Conservation (phyloP, 2,888 invertebrate genomes). For the Drosophila suboccidentalis region DNA sequence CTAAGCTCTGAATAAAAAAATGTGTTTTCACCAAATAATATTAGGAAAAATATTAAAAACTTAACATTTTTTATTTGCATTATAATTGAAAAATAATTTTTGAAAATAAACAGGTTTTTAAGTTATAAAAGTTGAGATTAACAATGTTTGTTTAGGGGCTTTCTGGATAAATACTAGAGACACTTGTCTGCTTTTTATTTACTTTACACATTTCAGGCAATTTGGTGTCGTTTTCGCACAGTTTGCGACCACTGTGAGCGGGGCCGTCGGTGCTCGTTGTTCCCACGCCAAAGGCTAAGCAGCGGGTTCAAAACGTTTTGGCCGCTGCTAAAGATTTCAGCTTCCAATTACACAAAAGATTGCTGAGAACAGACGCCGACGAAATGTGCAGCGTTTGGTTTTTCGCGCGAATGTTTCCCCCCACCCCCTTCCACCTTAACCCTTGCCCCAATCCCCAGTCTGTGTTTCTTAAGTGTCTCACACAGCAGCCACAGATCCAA, state of each 20-base stretch:
- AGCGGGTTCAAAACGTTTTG: constrained; percentile 78
- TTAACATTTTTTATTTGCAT: too few species aligned
- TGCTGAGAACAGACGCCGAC: constrained; percentile 72
- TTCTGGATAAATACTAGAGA: not conserved
- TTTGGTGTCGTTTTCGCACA: not conserved
- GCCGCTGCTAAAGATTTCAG: constrained; percentile 51
- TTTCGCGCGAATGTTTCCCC: constrained; percentile 49
- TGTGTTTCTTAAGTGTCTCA: not conserved
- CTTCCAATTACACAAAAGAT: constrained; percentile 77
- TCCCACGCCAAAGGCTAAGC: constrained; percentile 73
- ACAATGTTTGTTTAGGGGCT: too few species aligned
- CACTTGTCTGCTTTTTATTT: not conserved
- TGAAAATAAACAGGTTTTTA: too few species aligned
- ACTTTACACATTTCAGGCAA: not conserved
- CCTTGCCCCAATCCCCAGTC: not conserved
- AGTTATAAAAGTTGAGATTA: too few species aligned
- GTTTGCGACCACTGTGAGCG: constrained; percentile 37
- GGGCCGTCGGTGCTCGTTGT: constrained; percentile 45
- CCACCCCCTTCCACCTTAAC: not conserved
- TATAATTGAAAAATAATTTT: too few species aligned
- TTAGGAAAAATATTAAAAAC: too few species aligned
- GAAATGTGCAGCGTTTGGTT: constrained; percentile 71
- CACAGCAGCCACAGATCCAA: not conserved
- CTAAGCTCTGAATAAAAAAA: too few species aligned
- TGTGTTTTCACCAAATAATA: too few species aligned